Conservation (phyloP, 2,888 invertebrate genomes). For the Euplagia quadripunctaria region DNA sequence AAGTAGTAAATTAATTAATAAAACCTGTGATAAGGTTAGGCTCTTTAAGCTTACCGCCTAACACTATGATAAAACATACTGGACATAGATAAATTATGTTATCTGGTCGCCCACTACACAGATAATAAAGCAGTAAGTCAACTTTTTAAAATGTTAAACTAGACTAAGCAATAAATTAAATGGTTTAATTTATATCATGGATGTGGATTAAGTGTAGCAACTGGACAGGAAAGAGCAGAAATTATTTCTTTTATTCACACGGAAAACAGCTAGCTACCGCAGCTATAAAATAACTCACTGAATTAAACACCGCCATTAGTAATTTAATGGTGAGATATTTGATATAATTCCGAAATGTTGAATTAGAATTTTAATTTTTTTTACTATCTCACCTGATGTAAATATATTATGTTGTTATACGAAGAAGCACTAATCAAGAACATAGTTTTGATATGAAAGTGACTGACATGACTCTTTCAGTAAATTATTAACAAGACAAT, state of each 20-base stretch:
- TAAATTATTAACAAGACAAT: background rate
- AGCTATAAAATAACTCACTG: conserved; percentile 19
- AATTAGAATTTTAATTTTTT: background rate
- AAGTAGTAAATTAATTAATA: conserved; percentile 47
- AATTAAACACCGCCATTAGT: conserved; percentile 11
- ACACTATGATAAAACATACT: conserved; percentile 54
- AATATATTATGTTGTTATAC: background rate
- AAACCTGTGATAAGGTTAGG: conserved; percentile 48
- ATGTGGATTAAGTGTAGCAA: conserved; percentile 30
- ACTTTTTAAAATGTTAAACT: conserved; percentile 30
- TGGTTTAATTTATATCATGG: conserved; percentile 27
- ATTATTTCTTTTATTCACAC: conserved; percentile 24
- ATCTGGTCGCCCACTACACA: conserved; percentile 48
- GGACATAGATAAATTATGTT: conserved; percentile 63
- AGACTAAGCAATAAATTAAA: conserved; percentile 26
- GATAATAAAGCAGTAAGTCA: conserved; percentile 48
- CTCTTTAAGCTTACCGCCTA: conserved; percentile 47
- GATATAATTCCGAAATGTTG: background rate
- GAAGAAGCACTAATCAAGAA: background rate
- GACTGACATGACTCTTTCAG: background rate
- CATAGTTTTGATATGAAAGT: no score
- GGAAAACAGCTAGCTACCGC: conserved; percentile 16
- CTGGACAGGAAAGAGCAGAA: conserved; percentile 24
- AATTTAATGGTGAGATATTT: conserved; percentile 9
- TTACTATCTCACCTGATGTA: background rate